Evolutionary conservation across 2,113 vertebrate species (phyloP), one percentile per base, ranked within the genome.

Genomic region (Cyanoliseus patagonus): DNA sequence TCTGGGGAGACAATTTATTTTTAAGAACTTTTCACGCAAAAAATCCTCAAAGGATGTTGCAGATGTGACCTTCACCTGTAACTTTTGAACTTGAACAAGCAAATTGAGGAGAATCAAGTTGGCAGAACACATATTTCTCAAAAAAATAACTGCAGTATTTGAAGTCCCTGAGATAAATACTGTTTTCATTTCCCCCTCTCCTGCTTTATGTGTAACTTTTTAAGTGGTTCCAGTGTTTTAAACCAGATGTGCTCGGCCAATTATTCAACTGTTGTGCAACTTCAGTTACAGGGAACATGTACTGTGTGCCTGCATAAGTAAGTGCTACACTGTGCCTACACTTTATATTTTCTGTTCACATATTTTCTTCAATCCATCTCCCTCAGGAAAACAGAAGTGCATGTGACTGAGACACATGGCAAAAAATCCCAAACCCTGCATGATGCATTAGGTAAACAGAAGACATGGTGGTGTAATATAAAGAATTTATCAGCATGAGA

Each of bases 401-500:
- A 53, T 69, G 59, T 74, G 62, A 66, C 83, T 91, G 49, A 89
- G 78, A 75, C 86, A 64, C 25, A 73, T 2, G 9, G 55, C 73
- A 62, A 69, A 62, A 73, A 44, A 6, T 0, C 9, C 35, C 44
- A 79, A 83, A 59, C 16, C 47, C 64, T 82, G 61, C 62, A 73
- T 61, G 77, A 84, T 85, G 55, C 73, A 90, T 95, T 94, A 79
- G 82, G 52, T 88, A 87, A 75, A 62, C 63, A 41, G 62, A 72
- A 93, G 69, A 82, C 13, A 46, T 39, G 31, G 46, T 49, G 15
- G 28, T 89, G 17, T 66, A 68, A 57, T 83, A 94, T 85, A 53
- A 94, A 94, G 67, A 94, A 89, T 94, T 91, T 85, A 85, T 91
- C 70, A 85, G 31, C 30, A 78, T 86, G 73, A 94, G 86, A 85